Percentiles rank a stretch among this genome's conserved stretches.
Evolutionary conservation across 23 tunicate species (phyloP).

Genomic region (Aplidium turbinatum): DNA sequence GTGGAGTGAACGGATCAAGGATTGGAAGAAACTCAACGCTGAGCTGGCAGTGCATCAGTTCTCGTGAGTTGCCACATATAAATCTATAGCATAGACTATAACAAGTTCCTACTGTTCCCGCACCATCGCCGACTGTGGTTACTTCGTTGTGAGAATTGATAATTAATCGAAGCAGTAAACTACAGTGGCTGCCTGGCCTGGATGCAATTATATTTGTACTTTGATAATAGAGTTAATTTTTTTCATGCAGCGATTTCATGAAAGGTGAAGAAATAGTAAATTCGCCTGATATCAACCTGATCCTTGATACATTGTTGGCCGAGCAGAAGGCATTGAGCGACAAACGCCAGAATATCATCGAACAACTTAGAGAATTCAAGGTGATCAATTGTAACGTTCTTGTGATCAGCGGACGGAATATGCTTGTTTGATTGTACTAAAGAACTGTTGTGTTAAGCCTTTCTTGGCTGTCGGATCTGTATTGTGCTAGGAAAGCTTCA

Average conservation of each 20-base stretch:
- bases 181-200: too few species aligned
- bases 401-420: too few species aligned
- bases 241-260: constrained; percentile 59
- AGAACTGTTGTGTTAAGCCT: too few species aligned
- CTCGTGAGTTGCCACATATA: constrained; percentile 53
- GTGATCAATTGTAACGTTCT: too few species aligned
- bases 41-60: constrained; percentile 72
- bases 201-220: not conserved
- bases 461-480: too few species aligned
- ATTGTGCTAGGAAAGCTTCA: too few species aligned
- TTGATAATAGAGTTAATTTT: not conserved
- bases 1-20: constrained; percentile 63
- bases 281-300: constrained; percentile 53
- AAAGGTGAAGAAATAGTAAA: constrained; percentile 35
- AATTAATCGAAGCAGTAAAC: too few species aligned
- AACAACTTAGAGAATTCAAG: constrained; percentile 73
- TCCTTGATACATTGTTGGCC: constrained; percentile 45
- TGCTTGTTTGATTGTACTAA: too few species aligned
- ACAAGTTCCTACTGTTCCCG: too few species aligned
- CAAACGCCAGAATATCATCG: constrained; percentile 43
- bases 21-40: constrained; percentile 89
- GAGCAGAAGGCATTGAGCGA: constrained; percentile 58
- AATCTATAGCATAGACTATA: too few species aligned
- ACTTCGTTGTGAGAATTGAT: too few species aligned
- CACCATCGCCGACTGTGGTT: too few species aligned